Base-by-base conservation (phyloP, 35 echinoderm and acorn worm genomes). In the Heliocidaris tuberculata region DNA sequence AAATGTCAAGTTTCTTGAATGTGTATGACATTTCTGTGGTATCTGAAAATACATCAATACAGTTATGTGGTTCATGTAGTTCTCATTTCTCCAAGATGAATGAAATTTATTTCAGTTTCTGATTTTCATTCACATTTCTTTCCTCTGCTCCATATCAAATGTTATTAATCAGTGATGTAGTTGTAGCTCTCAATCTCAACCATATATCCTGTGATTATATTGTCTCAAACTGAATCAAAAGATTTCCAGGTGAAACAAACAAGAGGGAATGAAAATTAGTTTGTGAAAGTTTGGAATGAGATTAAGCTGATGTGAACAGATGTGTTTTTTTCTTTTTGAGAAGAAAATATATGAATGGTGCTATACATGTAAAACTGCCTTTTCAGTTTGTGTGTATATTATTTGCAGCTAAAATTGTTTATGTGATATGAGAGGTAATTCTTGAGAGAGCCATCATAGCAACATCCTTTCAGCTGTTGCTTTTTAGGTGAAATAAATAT, bases 261-360 rank as follows among this genome's bases (percentile, higher is more conserved):
- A 60, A 15, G 12, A 15, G 2, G 59, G 19, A 60, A 15, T 15
- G 17, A n/a, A 27, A n/a, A 78, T 27, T 7, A 27, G 65, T n/a
- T 78, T 78, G 65, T 27, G 65, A 78, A 78, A 78, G 65, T 78
- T n/a, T 78, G 65, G 65, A 78, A 78, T 78, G 65, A 78, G 65
- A 27, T n/a, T n/a, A 78, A 13, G 27, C 65, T n/a, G 27, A n/a
- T 78, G 65, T 78, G 65, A 78, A 78, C 27, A 27, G 65, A 78
- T 19, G 2, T 78, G 60, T n/a, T 19, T 78, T 7, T 19, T 2
- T 78, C 27, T 42, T 78, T n/a, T 21, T 78, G 27, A 78, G 65
- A n/a, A 78, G 27, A 78, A 71, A 78, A n/a, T 7, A 56, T 15
- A 12, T 27, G 65, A 78, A 78, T 78, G 65, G 65, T 78, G 65